These are phyloP conservation scores for Argopecten irradians DNA, from an alignment of 1,140 invertebrate genomes.

Conservation along the genomic window DNA sequence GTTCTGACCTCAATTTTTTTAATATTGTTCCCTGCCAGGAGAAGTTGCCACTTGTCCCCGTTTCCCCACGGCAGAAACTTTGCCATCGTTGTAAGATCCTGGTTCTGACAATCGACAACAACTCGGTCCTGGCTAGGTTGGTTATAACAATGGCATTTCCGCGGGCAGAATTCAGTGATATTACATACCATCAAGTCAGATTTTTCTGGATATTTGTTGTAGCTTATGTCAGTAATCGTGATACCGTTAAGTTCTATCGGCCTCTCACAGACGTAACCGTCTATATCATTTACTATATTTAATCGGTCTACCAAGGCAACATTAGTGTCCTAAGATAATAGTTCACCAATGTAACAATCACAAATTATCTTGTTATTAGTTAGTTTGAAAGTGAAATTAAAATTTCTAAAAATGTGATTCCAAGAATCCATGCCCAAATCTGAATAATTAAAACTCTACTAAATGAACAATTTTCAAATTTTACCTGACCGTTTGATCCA, in stretches of 20 bases:
- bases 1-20: slow-evolving; percentile 3
- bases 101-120: slow-evolving; percentile 40
- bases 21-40: slow-evolving; percentile 35
- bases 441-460: slow-evolving; percentile 33
- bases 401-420: slow-evolving; percentile 26
- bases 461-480: slow-evolving; percentile 30
- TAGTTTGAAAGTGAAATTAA: slow-evolving; percentile 35
- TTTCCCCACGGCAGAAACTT: background rate
- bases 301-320: slow-evolving; percentile 33
- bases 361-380: slow-evolving; percentile 30
- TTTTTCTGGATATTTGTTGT: slow-evolving; percentile 10
- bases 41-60: slow-evolving; percentile 1
- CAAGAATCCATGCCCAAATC: slow-evolving; percentile 37
- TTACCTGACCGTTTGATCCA: slow-evolving; percentile 28
- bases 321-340: slow-evolving; percentile 32
- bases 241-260: slow-evolving; percentile 26
- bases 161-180: slow-evolving; percentile 34
- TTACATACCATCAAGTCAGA: slow-evolving; percentile 40
- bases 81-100: slow-evolving; percentile 22
- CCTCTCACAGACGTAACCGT: slow-evolving; percentile 33
- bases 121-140: slow-evolving; percentile 34
- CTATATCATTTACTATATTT: slow-evolving; percentile 39
- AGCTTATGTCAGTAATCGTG: slow-evolving; percentile 7
- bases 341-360: slow-evolving; percentile 43
- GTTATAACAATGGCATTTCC: slow-evolving; percentile 34